phyloP scores from a whole-genome alignment of 2,888 invertebrate species.

The Dasysyrphus tricinctus region DNA sequence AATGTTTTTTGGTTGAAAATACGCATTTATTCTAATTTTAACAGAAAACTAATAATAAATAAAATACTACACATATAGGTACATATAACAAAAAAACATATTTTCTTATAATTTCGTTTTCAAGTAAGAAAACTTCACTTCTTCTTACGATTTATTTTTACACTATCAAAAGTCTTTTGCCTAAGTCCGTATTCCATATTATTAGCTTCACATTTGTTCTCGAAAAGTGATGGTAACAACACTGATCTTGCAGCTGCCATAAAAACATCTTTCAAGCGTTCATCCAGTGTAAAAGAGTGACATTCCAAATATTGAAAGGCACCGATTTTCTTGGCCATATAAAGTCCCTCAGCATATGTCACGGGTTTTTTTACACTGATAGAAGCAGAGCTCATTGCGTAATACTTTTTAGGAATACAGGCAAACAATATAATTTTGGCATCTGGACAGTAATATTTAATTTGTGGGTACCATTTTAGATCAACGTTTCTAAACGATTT shows the following conservation, averaged over 20 bases:
- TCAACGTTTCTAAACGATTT: background rate
- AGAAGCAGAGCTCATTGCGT: background rate
- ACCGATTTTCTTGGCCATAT: background rate
- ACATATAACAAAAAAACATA: too few species aligned
- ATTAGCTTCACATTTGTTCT: background rate
- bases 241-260: background rate
- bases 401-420: background rate
- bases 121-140: too few species aligned
- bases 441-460: background rate
- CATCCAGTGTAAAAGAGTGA: background rate
- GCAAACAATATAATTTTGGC: background rate
- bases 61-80: too few species aligned
- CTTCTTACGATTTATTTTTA: too few species aligned
- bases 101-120: too few species aligned
- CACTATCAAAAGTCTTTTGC: too few species aligned
- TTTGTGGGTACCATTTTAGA: background rate
- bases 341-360: background rate
- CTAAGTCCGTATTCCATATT: too few species aligned
- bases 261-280: background rate
- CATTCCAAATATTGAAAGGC: conserved; percentile 5
- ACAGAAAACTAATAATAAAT: too few species aligned
- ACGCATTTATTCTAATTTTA: too few species aligned
- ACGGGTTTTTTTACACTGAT: background rate
- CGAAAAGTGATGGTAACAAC: background rate
- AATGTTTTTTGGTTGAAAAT: too few species aligned